phyloP scores from a whole-genome alignment of 2,888 invertebrate genomes.

The Torymus aiolomorphi region DNA sequence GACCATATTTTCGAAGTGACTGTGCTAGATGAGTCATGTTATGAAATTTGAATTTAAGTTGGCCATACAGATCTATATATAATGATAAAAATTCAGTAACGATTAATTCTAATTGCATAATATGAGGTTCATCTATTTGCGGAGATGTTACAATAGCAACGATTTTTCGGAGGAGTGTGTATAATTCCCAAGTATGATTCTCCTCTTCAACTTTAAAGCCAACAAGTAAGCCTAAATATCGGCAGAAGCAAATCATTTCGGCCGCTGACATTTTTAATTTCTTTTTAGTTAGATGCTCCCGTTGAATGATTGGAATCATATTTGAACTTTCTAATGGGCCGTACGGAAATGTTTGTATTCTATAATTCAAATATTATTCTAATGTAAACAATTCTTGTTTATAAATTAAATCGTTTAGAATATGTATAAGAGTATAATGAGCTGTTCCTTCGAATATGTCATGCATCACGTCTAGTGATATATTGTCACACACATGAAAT shows the following conservation, averaged over 20 bases:
- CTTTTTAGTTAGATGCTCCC: constrained; percentile 22
- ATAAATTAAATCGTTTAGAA: constrained; percentile 46
- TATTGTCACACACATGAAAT: constrained; percentile 43
- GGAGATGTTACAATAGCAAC: constrained; percentile 44
- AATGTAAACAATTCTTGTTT: constrained; percentile 47
- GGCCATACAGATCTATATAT: constrained; percentile 46
- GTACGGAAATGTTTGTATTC: constrained; percentile 29
- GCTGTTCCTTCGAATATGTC: constrained; percentile 47
- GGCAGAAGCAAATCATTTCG: constrained; percentile 32
- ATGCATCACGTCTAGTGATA: constrained; percentile 44
- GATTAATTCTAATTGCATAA: constrained; percentile 29
- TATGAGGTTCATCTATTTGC: constrained; percentile 37
- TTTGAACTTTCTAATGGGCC: constrained; percentile 27
- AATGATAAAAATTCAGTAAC: constrained; percentile 47
- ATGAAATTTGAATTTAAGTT: constrained; percentile 59
- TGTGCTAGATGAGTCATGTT: constrained; percentile 56
- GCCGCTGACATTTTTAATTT: constrained; percentile 43
- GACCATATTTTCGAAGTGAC: constrained; percentile 51
- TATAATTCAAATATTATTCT: constrained; percentile 44
- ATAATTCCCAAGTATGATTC: constrained; percentile 50
- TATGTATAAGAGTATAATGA: constrained; percentile 37
- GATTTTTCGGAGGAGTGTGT: constrained; percentile 52
- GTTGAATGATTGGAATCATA: constrained; percentile 32
- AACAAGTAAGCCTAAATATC: constrained; percentile 40
- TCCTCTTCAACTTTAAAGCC: constrained; percentile 42